phyloP scores from a whole-genome alignment of 1,140 invertebrate genomes.

The Cotesia vestalis region DNA sequence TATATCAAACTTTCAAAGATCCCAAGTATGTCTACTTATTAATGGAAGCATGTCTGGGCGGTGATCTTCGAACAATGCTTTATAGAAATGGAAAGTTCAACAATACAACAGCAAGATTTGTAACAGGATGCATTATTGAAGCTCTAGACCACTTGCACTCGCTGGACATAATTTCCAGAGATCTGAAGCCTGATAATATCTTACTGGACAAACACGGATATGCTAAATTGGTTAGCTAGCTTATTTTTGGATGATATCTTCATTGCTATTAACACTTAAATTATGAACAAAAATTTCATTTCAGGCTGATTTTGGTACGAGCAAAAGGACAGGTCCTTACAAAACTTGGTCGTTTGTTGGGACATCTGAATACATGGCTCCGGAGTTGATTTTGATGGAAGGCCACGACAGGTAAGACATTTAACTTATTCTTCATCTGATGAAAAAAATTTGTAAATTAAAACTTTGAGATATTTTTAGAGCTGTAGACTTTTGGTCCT shows the following conservation, averaged over 20 bases:
- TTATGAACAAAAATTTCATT: background rate
- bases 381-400: constrained; percentile 55
- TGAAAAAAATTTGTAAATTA: constrained; percentile 1
- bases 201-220: constrained; percentile 78
- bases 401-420: constrained; percentile 68
- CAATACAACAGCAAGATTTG: constrained; percentile 78
- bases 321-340: constrained; percentile 76
- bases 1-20: constrained; percentile 85
- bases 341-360: constrained; percentile 93
- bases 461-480: constrained; percentile 75
- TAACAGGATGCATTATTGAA: constrained; percentile 79
- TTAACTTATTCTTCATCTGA: background rate
- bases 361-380: constrained; percentile 71
- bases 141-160: constrained; percentile 80
- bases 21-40: constrained; percentile 88
- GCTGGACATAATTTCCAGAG: constrained; percentile 78
- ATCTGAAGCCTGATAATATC: constrained; percentile 85
- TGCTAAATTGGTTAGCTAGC: constrained; percentile 73
- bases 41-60: constrained; percentile 85
- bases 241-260: constrained; percentile 1
- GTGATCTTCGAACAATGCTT: constrained; percentile 87
- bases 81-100: constrained; percentile 77
- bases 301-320: constrained; percentile 89
- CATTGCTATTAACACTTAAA: background rate
- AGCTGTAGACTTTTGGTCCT: constrained; percentile 83